Evolutionary conservation across 2,888 invertebrate species (phyloP), one percentile per base, ranked within the genome.

Genomic region (Tanytarsus gracilentus): DNA sequence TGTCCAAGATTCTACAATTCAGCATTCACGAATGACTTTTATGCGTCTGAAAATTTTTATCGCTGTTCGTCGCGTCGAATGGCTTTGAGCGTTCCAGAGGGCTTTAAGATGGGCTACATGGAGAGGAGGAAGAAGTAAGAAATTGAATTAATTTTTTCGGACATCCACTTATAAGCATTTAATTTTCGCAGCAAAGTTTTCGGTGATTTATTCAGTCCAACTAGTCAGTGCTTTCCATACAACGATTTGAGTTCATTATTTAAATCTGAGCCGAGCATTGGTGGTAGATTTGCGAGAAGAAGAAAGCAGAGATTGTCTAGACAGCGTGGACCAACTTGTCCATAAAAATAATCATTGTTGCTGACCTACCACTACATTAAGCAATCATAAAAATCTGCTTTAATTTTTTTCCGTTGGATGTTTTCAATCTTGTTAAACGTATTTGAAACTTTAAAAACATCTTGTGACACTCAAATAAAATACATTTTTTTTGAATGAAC

Each of bases 1-100:
- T 72, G 72, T 56, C 68, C 70, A 2, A 67, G 68, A 27, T 71
- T 72, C 26, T 73, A 73, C 61, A 69, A 72, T 14, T 70, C 70
- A 53, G 66, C 71, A 1, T 73, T 73, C 39, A 71, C 71, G 49
- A 68, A 69, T 64, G 69, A 70, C 0, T 73, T 73, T 60, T 70
- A 69, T 61, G 73, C 72, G 0, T 51, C 68, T 0, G 64, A 65
- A 25, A 66, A 68, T 1, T 68, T 72, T 2, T 21, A 26, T 0
- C 65, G 65, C 49, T 73, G 72, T 63, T 18, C 63, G 4, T 65
- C 69, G 0, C 62, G 64, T 16, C 65, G 65, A 25, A 64, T 65
- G 5, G 66, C 68, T 0, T 55, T 61, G 1, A 66, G 66, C 25
- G 64, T 71, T 61, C 71, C 73, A 3, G 60, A 64, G 1, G 67